Conservation (phyloP, 2,888 invertebrate genomes). For the Ectropis crepuscularia region DNA sequence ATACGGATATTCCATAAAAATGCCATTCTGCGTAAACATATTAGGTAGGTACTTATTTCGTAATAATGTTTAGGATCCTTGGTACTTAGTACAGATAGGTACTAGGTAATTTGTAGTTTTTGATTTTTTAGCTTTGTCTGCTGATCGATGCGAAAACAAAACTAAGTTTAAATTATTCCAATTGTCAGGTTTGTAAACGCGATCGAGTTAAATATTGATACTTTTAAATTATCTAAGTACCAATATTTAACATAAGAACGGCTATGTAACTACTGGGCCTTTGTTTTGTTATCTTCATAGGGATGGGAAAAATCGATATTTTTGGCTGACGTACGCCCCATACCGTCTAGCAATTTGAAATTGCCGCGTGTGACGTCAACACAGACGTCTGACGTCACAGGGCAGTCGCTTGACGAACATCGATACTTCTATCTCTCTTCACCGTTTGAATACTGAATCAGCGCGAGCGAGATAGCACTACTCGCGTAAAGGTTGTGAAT, state of each 20-base stretch:
- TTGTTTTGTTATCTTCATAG: slow-evolving; percentile 14
- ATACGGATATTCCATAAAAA: too few species aligned
- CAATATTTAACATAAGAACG: background rate
- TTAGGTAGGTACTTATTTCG: too few species aligned
- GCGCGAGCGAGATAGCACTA: slow-evolving; percentile 59
- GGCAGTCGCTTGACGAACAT: slow-evolving; percentile 50
- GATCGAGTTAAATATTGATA: too few species aligned
- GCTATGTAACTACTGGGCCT: background rate
- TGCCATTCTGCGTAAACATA: too few species aligned
- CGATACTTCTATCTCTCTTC: slow-evolving; percentile 55
- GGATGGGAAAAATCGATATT: slow-evolving; percentile 67
- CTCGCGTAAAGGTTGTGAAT: slow-evolving; percentile 78
- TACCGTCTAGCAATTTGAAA: slow-evolving; percentile 72
- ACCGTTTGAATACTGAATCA: slow-evolving; percentile 59
- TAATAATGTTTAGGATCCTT: too few species aligned
- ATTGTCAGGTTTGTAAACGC: too few species aligned
- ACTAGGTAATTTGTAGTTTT: too few species aligned
- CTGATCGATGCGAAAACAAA: too few species aligned
- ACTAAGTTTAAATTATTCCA: too few species aligned
- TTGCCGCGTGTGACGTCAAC: slow-evolving; percentile 83
- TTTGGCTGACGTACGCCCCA: slow-evolving; percentile 68
- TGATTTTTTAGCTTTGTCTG: too few species aligned
- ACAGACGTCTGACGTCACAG: slow-evolving; percentile 69
- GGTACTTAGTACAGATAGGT: too few species aligned
- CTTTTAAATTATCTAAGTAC: background rate